Base-by-base conservation (phyloP, 2,888 invertebrate species). In the Callimorpha dominula region DNA sequence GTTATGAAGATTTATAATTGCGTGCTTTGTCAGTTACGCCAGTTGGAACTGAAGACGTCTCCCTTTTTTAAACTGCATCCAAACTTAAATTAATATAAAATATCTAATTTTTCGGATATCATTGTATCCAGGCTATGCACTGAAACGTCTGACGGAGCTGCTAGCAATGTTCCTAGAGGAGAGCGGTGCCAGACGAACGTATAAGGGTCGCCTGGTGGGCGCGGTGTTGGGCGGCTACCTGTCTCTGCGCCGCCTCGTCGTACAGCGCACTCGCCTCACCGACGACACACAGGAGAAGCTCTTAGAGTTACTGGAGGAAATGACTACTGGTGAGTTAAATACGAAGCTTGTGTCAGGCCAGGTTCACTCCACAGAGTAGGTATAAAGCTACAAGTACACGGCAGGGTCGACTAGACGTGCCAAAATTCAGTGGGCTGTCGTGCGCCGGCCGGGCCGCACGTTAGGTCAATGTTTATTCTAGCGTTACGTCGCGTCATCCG, bases 261-360 rank as follows among this genome's bases (percentile, higher is more conserved):
- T 99, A 60, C 99, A 99, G 93, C 96, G 99, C 75, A 99, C 99
- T 0, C 97, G 99, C 70, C 96, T 99, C 70, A 98, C 99, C 57
- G 99, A 99, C 91, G 99, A 99, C 91, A 99, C 99, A 7, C 99
- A 99, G 93, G 99, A 99, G 92, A 99, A 99, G 88, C 96, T 99
- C 63, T 95, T 99, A 11, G 99, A 99, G 92, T 96, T 99, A 64
- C 96, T 99, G 14, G 99, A 99, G 93, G 99, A 99, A 92, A 98
- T 99, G 98, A 99, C 99, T 0, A 98, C 98, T 7, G 98, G 98
- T 97, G 85, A 64, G 69, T 43, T 1, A 5, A 7, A 49, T 14
- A 46, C n/a, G n/a, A n/a, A n/a, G n/a, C n/a, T n/a, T n/a, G n/a
- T n/a, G n/a, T n/a, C n/a, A n/a, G n/a, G n/a, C n/a, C n/a, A n/a